Conservation (phyloP, 2,888 invertebrate genomes). For the Amphimallon solstitiale region DNA sequence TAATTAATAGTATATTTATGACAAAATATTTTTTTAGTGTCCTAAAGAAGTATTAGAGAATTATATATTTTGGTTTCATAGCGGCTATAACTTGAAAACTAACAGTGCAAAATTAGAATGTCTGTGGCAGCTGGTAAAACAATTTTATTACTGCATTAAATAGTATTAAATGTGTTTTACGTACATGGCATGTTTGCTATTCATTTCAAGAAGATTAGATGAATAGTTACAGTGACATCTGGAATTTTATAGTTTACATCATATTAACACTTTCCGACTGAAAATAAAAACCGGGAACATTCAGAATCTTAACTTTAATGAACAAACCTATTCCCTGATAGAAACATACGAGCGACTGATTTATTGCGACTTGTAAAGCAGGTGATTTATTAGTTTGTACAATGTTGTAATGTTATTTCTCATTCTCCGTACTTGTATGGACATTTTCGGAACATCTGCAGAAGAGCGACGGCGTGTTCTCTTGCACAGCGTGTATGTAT, state of each 20-base stretch:
- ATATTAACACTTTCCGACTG: background rate
- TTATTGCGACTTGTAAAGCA: slow-evolving; percentile 23
- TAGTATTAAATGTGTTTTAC: no score
- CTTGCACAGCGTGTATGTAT: background rate
- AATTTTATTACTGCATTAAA: no score
- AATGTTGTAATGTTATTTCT: slow-evolving; percentile 22
- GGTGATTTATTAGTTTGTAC: slow-evolving; percentile 31
- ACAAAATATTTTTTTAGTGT: no score
- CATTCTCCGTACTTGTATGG: slow-evolving; percentile 1
- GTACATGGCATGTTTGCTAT: no score
- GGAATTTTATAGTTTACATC: background rate
- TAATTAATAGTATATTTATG: no score
- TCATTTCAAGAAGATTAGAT: background rate
- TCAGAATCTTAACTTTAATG: slow-evolving; percentile 15
- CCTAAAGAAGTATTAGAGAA: no score
- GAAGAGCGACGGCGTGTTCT: background rate
- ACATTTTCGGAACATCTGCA: slow-evolving; percentile 32
- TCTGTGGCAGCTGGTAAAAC: no score
- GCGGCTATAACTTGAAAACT: no score
- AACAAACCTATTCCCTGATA: slow-evolving; percentile 23
- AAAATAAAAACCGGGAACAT: slow-evolving; percentile 7
- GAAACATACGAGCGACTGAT: slow-evolving; percentile 25
- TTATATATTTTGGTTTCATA: no score
- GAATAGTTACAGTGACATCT: background rate
- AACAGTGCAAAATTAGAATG: no score